Conservation (phyloP, 1,140 invertebrate genomes). For the Dreissena rostriformis region DNA sequence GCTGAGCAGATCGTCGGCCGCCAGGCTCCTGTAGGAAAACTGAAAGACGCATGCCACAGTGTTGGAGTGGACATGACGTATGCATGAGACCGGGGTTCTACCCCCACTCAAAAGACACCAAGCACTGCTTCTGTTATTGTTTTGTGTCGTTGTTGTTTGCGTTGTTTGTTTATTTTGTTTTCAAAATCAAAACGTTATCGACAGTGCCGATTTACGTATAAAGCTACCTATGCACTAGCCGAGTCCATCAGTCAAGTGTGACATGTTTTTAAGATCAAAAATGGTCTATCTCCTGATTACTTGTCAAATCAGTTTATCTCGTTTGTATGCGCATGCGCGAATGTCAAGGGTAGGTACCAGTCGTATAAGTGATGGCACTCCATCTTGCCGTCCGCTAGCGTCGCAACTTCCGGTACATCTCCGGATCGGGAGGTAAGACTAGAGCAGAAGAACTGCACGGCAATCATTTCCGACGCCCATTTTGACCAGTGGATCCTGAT, state of each 20-base stretch:
- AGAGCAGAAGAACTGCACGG: constrained; percentile 34
- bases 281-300: too few species aligned
- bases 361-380: constrained; percentile 24
- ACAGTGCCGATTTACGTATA: too few species aligned
- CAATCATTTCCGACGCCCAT: constrained; percentile 3
- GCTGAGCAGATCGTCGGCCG: constrained; percentile 40
- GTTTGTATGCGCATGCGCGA: constrained; percentile 1
- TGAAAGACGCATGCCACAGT: constrained; percentile 1
- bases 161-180: too few species aligned
- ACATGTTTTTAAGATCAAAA: too few species aligned
- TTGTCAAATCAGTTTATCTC: too few species aligned
- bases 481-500: constrained; percentile 33
- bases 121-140: too few species aligned
- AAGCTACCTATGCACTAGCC: too few species aligned
- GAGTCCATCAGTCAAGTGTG: too few species aligned
- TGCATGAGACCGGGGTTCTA: background rate
- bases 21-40: constrained; percentile 23
- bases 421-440: background rate
- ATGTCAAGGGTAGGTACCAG: constrained; percentile 34
- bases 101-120: background rate
- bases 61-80: background rate
- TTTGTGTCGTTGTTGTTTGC: too few species aligned
- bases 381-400: background rate
- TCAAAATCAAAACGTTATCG: too few species aligned
- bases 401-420: constrained; percentile 12